phyloP scores from a whole-genome alignment of 1,140 invertebrate species.

The Dreissena polymorpha region DNA sequence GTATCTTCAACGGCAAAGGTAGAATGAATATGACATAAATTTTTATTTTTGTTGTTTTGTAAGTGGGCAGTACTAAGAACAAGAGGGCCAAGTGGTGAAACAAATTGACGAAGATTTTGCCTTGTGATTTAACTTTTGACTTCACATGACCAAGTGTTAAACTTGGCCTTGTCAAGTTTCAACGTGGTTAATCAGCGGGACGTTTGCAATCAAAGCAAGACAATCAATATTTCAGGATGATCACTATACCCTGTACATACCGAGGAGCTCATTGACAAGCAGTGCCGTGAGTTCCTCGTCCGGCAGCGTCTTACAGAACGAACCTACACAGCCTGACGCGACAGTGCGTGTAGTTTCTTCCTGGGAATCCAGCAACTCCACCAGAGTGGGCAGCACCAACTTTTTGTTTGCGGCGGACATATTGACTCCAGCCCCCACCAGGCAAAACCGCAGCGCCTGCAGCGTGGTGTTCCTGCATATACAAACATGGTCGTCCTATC shows the following conservation, averaged over 20 bases:
- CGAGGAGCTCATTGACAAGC: constrained; percentile 88
- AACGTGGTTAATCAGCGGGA: too few relatives aligned
- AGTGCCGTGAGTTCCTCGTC: constrained; percentile 88
- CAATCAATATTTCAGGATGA: too few relatives aligned
- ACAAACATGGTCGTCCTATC: constrained; percentile 6
- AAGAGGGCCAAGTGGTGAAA: too few relatives aligned
- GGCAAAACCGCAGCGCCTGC: constrained; percentile 91
- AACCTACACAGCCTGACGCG: constrained; percentile 93
- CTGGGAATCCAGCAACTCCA: constrained; percentile 84
- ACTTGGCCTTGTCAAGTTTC: too few relatives aligned
- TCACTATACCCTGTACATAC: too few relatives aligned
- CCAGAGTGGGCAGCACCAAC: constrained; percentile 87
- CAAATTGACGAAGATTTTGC: too few relatives aligned
- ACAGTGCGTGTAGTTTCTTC: constrained; percentile 91
- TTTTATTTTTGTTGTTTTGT: too few relatives aligned
- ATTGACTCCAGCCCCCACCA: constrained; percentile 92
- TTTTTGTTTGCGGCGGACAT: constrained; percentile 91
- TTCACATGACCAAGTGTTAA: too few relatives aligned
- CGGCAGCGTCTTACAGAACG: constrained; percentile 88
- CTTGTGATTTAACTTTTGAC: too few relatives aligned
- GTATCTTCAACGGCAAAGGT: neutral
- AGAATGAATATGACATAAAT: too few relatives aligned
- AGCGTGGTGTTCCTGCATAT: constrained; percentile 93
- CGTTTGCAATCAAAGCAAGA: too few relatives aligned
- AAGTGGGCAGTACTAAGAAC: too few relatives aligned